Percentiles rank a stretch among this genome's conserved stretches.
phyloP scores from a whole-genome alignment of 2,113 vertebrate species.

The Gavia stellata region DNA sequence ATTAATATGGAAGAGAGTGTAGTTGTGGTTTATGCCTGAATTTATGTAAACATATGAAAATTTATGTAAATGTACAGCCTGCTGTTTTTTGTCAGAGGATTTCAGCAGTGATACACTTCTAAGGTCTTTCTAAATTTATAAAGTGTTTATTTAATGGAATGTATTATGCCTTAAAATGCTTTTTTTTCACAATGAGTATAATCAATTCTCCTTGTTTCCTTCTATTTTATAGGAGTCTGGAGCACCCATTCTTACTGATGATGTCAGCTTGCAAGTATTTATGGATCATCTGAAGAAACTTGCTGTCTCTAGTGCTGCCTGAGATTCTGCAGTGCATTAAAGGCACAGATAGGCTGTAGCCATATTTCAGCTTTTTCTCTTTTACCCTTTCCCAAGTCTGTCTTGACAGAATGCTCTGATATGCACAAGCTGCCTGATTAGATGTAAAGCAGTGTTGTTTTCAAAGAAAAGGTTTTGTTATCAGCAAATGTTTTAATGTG shows the following conservation, averaged over 20 bases:
- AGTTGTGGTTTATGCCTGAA: not conserved
- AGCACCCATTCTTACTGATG: constrained; percentile 94
- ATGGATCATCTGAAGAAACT: constrained; percentile 99
- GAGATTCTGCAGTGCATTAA: constrained; percentile 39
- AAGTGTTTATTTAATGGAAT: not conserved
- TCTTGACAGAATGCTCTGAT: constrained; percentile 37
- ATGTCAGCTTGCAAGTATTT: constrained; percentile 97
- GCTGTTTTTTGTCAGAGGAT: not conserved
- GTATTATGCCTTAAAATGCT: not conserved
- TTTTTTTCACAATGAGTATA: not conserved
- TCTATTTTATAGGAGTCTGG: constrained; percentile 85
- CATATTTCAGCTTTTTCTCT: constrained; percentile 25
- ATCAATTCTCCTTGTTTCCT: not conserved
- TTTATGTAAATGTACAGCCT: not conserved
- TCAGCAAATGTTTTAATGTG: constrained; percentile 21
- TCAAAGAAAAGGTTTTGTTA: constrained; percentile 20
- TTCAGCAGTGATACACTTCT: not conserved
- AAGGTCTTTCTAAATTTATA: not conserved
- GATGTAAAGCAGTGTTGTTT: constrained; percentile 37
- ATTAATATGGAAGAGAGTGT: not conserved
- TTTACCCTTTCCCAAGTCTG: constrained; percentile 7
- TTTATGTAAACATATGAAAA: constrained; percentile 12
- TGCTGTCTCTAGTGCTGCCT: constrained; percentile 94
- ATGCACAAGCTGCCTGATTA: constrained; percentile 60
- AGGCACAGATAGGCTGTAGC: constrained; percentile 37